A percentile compares a stretch with the other conserved stretches of the same genome.
Evolutionary conservation across 2,113 vertebrate genomes (phyloP).

Genomic region (Candoia aspera): DNA sequence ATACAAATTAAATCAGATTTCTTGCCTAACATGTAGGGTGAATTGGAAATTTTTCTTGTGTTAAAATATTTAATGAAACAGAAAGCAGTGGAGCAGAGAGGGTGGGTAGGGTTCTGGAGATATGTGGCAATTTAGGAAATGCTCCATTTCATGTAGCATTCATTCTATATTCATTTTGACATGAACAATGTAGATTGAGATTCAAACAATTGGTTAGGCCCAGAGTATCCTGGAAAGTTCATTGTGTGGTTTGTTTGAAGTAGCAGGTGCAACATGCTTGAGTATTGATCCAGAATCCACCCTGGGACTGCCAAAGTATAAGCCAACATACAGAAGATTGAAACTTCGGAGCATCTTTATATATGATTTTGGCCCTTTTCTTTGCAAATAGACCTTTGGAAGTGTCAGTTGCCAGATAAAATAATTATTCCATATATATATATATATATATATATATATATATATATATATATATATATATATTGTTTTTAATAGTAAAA

Average conservation of each 20-base stretch:
- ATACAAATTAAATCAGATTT: fast-evolving
- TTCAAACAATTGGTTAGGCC: neutral
- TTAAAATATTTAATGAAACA: slow-evolving; percentile 1
- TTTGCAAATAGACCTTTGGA: neutral
- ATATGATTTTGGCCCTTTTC: neutral
- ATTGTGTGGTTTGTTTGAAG: neutral
- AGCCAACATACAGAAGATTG: fast-evolving
- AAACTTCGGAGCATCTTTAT: neutral
- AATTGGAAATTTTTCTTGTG: neutral
- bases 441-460: neutral
- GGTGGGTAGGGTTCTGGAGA: neutral
- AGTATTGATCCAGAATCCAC: neutral
- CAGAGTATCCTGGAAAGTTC: neutral
- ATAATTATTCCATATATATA: neutral
- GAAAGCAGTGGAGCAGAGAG: neutral
- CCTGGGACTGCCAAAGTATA: neutral
- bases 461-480: no score
- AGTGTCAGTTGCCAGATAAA: neutral
- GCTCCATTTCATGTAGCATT: neutral
- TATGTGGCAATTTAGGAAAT: slow-evolving; percentile 14
- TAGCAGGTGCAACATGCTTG: slow-evolving; percentile 11
- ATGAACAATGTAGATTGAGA: neutral
- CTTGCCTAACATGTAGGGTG: slow-evolving; percentile 1
- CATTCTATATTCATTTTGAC: slow-evolving; percentile 7
- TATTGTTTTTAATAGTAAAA: neutral